phyloP scores from a whole-genome alignment of 2,797 vertebrate species.

The Pipistrellus kuhlii region DNA sequence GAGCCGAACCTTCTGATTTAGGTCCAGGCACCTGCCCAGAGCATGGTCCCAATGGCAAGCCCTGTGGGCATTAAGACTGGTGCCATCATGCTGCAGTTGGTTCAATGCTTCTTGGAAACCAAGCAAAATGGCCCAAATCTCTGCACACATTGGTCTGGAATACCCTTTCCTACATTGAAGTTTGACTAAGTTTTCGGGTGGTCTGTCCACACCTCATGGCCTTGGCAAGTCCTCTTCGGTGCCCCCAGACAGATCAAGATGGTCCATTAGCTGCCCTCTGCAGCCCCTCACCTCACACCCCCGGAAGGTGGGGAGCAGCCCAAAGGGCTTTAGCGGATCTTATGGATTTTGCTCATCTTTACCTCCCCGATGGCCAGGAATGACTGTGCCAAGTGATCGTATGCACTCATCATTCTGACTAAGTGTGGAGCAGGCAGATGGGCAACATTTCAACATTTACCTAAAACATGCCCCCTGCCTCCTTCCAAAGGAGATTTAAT shows the following conservation, averaged over 20 bases:
- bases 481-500: slow-evolving; percentile 53
- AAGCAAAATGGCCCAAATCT: not conserved
- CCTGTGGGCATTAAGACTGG: accelerated
- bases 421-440: not conserved
- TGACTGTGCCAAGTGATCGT: not conserved
- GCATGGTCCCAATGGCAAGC: not conserved
- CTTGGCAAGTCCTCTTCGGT: not conserved
- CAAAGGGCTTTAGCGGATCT: not conserved
- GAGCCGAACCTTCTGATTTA: not conserved
- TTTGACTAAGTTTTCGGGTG: not conserved
- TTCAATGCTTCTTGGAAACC: not conserved
- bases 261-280: no score
- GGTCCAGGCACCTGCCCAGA: not conserved
- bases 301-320: not conserved
- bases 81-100: not conserved
- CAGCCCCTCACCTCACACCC: not conserved
- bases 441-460: not conserved
- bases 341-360: not conserved
- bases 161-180: not conserved
- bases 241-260: not conserved
- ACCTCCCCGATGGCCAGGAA: not conserved
- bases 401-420: not conserved
- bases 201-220: not conserved
- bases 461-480: not conserved
- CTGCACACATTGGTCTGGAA: not conserved